phyloP scores from a whole-genome alignment of 2,113 vertebrate species.

The Otis tarda region DNA sequence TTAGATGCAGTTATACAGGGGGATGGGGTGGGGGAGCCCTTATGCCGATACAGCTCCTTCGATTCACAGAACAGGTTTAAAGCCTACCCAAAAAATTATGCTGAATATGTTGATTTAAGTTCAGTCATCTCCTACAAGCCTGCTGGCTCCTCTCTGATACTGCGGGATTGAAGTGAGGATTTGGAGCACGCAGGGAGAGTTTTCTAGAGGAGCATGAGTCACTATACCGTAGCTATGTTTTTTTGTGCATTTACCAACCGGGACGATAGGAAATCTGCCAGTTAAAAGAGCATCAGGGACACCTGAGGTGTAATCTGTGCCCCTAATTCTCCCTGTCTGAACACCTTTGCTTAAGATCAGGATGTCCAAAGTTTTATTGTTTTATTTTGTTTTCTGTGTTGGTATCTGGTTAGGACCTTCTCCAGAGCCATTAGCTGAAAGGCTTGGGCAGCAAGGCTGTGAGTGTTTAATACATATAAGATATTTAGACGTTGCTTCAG shows the following conservation, averaged over 20 bases:
- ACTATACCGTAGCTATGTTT: background rate
- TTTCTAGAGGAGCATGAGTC: constrained; percentile 10
- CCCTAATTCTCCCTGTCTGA: background rate
- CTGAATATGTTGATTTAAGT: background rate
- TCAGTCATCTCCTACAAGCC: background rate
- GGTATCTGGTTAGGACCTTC: background rate
- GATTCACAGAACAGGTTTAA: background rate
- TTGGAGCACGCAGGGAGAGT: background rate
- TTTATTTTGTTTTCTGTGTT: background rate
- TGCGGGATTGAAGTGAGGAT: background rate
- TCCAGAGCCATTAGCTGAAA: background rate
- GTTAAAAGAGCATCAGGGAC: background rate
- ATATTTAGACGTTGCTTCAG: background rate
- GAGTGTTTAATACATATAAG: background rate
- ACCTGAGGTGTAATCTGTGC: background rate
- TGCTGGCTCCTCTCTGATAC: background rate
- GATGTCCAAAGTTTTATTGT: background rate
- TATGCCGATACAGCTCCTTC: background rate
- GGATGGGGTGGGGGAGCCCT: background rate
- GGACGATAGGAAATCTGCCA: background rate
- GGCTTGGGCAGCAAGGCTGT: background rate
- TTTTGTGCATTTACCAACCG: background rate
- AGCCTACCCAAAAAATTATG: background rate
- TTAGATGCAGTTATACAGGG: background rate
- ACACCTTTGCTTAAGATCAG: background rate